Conservation (phyloP, 2,113 vertebrate genomes). For the Stigmatopora nigra region DNA sequence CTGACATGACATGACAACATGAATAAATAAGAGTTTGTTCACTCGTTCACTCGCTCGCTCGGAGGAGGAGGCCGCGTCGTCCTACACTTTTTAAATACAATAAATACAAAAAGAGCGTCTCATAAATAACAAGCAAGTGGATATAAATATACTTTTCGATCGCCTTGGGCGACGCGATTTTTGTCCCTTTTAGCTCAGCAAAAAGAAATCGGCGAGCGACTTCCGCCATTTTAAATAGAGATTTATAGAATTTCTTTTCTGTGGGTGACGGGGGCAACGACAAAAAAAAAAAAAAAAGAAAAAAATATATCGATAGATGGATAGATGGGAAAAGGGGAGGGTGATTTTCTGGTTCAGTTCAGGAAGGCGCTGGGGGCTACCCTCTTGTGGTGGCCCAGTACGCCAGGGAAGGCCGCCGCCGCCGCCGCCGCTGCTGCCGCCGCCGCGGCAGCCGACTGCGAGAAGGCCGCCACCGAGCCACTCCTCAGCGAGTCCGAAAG, state of each 20-base stretch:
- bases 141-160: conserved; percentile 66
- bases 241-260: conserved; percentile 15
- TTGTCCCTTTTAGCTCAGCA: conserved; percentile 61
- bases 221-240: conserved; percentile 16
- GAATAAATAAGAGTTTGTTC: conserved; percentile 5
- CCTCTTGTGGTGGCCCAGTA: conserved; percentile 68
- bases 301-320: too few species aligned
- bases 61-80: not conserved
- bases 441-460: conserved; percentile 46
- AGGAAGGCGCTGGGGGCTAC: conserved; percentile 65
- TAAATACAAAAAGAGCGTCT: conserved; percentile 63
- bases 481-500: conserved; percentile 65
- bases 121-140: conserved; percentile 62
- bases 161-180: conserved; percentile 67
- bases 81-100: conserved; percentile 69
- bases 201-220: conserved; percentile 20
- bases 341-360: conserved; percentile 53
- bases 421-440: conserved; percentile 56
- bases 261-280: not conserved
- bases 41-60: too few species aligned
- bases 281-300: not conserved
- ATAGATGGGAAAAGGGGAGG: too few species aligned
- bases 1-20: not conserved
- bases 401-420: conserved; percentile 58
- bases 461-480: conserved; percentile 59